Conservation (phyloP, 1,140 invertebrate genomes). For the Drosophila biarmipes region DNA sequence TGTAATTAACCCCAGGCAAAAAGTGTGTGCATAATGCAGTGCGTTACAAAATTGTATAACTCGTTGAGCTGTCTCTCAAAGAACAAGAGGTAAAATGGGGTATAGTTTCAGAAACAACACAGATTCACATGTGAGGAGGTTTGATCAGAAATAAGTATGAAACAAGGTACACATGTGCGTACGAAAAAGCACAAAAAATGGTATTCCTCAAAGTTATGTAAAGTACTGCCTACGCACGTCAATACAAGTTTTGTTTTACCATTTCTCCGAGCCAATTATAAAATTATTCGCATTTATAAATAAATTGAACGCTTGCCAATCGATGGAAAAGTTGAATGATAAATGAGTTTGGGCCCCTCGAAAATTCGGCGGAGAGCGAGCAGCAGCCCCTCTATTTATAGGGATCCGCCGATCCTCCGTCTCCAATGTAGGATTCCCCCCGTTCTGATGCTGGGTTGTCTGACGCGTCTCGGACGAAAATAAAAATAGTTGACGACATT, state of each 20-base stretch:
- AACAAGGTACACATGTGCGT: too few relatives aligned
- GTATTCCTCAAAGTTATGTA: neutral
- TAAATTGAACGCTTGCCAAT: slow-evolving; percentile 35
- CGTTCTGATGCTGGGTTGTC: neutral
- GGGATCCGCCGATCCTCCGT: slow-evolving; percentile 14
- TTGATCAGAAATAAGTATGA: too few relatives aligned
- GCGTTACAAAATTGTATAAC: slow-evolving; percentile 7
- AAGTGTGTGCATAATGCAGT: slow-evolving; percentile 4
- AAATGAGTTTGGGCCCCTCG: slow-evolving; percentile 34
- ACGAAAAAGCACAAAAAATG: neutral
- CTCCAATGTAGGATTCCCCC: slow-evolving; percentile 1
- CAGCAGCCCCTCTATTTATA: slow-evolving; percentile 28
- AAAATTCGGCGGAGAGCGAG: slow-evolving; percentile 7
- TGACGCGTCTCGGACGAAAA: slow-evolving; percentile 27
- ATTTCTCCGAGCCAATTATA: slow-evolving; percentile 6
- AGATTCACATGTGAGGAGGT: neutral
- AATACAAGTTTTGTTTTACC: neutral
- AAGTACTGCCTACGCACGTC: neutral
- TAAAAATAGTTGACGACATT: slow-evolving; percentile 61
- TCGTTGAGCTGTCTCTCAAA: neutral
- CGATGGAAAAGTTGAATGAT: slow-evolving; percentile 41
- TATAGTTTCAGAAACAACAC: neutral
- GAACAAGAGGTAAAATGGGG: neutral
- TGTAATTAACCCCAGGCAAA: slow-evolving; percentile 23
- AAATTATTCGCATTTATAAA: slow-evolving; percentile 18